These are phyloP conservation scores for Triplophysa rosa DNA, from an alignment of 2,113 vertebrate species.

Conservation along the genomic window DNA sequence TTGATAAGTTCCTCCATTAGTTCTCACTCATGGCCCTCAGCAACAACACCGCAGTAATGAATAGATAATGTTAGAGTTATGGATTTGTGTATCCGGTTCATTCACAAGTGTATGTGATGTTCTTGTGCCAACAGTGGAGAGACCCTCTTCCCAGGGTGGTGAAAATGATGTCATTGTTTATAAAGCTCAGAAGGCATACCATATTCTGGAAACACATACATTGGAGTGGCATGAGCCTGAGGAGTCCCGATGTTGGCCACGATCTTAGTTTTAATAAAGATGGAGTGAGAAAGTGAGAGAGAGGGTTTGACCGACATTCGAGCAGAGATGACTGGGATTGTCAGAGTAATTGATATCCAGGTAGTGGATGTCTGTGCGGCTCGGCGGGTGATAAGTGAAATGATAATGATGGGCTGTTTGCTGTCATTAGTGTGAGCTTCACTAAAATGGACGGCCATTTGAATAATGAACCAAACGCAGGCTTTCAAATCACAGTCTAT, in stretches of 20 bases:
- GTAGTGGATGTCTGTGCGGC: conserved; percentile 33
- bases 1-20: conserved; percentile 1
- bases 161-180: not conserved
- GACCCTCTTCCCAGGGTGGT: not conserved
- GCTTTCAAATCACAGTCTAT: conserved; percentile 27
- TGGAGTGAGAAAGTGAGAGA: not conserved
- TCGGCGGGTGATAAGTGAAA: conserved; percentile 44
- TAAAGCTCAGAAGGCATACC: not conserved
- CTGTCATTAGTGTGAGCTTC: conserved; percentile 32
- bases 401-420: conserved; percentile 38
- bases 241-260: not conserved
- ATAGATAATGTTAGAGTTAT: conserved; percentile 19
- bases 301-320: not conserved
- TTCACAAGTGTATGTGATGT: not conserved
- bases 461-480: conserved; percentile 40
- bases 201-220: not conserved
- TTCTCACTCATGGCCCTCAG: not conserved
- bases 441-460: conserved; percentile 41
- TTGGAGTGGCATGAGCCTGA: not conserved
- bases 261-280: not conserved
- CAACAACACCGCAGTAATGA: conserved; percentile 19
- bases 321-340: conserved; percentile 28
- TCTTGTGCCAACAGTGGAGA: not conserved
- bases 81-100: not conserved
- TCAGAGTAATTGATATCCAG: conserved; percentile 55